Conservation (phyloP, 1,140 invertebrate genomes). For the Arctopsyche grandis region DNA sequence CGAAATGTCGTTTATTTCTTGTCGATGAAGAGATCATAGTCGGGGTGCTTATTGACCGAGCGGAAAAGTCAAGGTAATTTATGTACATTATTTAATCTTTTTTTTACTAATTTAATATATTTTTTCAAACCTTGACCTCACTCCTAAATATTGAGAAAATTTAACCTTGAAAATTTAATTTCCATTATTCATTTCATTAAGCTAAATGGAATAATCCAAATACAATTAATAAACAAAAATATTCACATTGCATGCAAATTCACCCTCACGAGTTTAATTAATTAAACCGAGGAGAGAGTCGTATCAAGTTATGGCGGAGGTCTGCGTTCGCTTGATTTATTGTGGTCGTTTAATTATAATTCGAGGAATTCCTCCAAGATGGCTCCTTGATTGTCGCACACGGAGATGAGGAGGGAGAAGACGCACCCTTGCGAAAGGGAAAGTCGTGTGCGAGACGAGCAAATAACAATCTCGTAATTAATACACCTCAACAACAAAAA, state of each 20-base stretch:
- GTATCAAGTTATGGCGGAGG: background rate
- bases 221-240: constrained; percentile 1
- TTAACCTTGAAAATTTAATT: too few relatives aligned
- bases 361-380: constrained; percentile 25
- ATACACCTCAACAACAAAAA: background rate
- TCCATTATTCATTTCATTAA: too few relatives aligned
- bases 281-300: background rate
- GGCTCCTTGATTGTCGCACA: constrained; percentile 23
- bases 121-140: too few relatives aligned
- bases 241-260: background rate
- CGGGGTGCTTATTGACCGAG: too few relatives aligned
- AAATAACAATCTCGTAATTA: background rate
- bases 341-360: constrained; percentile 29
- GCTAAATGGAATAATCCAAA: too few relatives aligned
- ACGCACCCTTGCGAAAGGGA: background rate
- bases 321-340: constrained; percentile 13
- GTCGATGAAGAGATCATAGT: too few relatives aligned
- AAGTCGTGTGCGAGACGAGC: background rate
- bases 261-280: background rate
- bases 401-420: background rate
- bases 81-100: too few relatives aligned
- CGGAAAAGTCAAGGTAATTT: too few relatives aligned
- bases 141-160: too few relatives aligned
- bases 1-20: too few relatives aligned
- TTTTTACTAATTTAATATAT: too few relatives aligned